Evolutionary conservation across 2,888 invertebrate species (phyloP).

Genomic region (Pelosia muscerda): DNA sequence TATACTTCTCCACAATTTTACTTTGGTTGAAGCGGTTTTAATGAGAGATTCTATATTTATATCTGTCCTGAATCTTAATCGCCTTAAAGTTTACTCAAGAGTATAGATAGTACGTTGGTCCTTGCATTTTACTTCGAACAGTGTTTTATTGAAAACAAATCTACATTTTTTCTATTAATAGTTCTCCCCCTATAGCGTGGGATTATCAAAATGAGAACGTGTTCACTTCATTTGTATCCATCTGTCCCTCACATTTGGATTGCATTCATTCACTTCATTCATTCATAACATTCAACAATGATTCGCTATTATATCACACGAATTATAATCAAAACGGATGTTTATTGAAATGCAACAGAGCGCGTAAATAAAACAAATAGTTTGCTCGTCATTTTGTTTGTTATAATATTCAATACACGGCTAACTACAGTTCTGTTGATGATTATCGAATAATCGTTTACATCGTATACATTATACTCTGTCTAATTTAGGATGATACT

Average conservation of each 20-base stretch:
- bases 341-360: slow-evolving; percentile 13
- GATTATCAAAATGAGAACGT: background rate
- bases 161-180: background rate
- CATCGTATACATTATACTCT: slow-evolving; percentile 4
- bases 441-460: background rate
- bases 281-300: slow-evolving; percentile 13
- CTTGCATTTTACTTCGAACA: too few species aligned
- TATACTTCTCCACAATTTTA: too few species aligned
- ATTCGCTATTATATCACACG: slow-evolving; percentile 5
- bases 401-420: background rate
- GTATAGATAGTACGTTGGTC: background rate
- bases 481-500: too few species aligned
- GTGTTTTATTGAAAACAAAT: too few species aligned
- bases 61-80: background rate
- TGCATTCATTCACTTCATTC: slow-evolving; percentile 7
- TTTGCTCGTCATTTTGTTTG: background rate
- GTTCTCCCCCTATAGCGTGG: background rate
- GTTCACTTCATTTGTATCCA: background rate
- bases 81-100: background rate
- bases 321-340: slow-evolving; percentile 20
- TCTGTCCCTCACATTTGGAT: background rate
- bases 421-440: background rate
- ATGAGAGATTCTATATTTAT: background rate
- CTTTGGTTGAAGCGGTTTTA: too few species aligned
- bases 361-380: slow-evolving; percentile 13